phyloP scores from a whole-genome alignment of 2,113 vertebrate genomes.

The Piprites chloris region DNA sequence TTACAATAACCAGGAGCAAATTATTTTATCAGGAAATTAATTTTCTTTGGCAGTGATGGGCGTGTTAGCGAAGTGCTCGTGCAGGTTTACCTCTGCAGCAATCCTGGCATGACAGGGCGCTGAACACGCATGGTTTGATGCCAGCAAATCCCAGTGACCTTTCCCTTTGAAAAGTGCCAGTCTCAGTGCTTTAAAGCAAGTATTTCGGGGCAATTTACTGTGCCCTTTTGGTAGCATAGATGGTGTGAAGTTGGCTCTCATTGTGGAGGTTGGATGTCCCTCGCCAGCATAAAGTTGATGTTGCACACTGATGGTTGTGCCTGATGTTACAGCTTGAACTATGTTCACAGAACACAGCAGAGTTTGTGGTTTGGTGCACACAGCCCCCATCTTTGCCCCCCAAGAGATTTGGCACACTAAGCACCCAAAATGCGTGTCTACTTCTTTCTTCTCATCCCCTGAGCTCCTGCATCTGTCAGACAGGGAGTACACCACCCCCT shows the following conservation, averaged over 20 bases:
- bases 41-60: neutral
- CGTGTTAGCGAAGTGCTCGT: neutral
- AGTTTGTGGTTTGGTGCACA: neutral
- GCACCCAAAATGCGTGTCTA: neutral
- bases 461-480: neutral
- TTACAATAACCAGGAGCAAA: neutral
- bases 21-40: neutral
- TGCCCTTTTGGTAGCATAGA: neutral
- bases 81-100: neutral
- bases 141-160: neutral
- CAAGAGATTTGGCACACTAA: neutral
- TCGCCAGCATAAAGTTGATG: accelerated
- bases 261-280: neutral
- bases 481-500: neutral
- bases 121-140: accelerated
- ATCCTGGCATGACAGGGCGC: neutral
- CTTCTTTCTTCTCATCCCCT: neutral
- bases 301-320: neutral
- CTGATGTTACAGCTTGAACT: neutral
- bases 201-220: neutral
- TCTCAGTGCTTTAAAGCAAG: neutral
- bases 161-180: neutral
- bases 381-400: neutral
- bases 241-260: neutral
- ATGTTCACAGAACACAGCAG: neutral